Base-by-base conservation (phyloP, 2,888 invertebrate genomes). In the Physocephala rufipes region DNA sequence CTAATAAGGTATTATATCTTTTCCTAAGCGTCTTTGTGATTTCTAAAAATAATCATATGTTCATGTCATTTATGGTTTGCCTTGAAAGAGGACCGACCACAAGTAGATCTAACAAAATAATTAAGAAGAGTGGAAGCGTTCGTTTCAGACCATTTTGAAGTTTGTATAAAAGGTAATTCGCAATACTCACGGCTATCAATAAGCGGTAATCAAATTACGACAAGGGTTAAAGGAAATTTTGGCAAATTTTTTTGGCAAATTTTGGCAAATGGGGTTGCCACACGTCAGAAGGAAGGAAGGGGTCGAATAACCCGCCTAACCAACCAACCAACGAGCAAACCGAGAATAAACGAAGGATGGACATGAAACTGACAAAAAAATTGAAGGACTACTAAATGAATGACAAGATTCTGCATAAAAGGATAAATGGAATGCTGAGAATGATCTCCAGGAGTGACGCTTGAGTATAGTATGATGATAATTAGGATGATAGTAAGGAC, bases 1-100 rank as follows among this genome's bases (percentile, higher is more conserved):
- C 47, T 59, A 59, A 59, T 47, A 59, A 67, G 28, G 58, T 47
- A 45, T 67, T 49, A 49, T n/a, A n/a, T n/a, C n/a, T 21, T 43
- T 28, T 45, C 47, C 21, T 53, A 12, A 24, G 28, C 45, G 51
- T 64, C 49, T 51, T 49, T 28, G 49, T 30, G 51, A 64, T 51
- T 64, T 64, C 26, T 30, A 30, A 43, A 62, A 43, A 62, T 62
- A 62, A 62, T 62, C 62, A 43, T 19, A 36, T 43, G 36, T 61
- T 49, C 19, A 19, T 5, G 13, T 16, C 30, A 61, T n/a, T 30
- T 61, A n/a, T n/a, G 9, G 49, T 21, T 12, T 21, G 19, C n/a
- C 1, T 19, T 19, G 43, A n/a, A 62, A 21, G 19, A 62, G 43
- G n/a, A 30, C n/a, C n/a, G n/a, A n/a, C 43, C 43, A 62, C 19